Evolutionary conservation across 2,113 vertebrate species (phyloP), one percentile per base, ranked within the genome.

Genomic region (Salminus brasiliensis): DNA sequence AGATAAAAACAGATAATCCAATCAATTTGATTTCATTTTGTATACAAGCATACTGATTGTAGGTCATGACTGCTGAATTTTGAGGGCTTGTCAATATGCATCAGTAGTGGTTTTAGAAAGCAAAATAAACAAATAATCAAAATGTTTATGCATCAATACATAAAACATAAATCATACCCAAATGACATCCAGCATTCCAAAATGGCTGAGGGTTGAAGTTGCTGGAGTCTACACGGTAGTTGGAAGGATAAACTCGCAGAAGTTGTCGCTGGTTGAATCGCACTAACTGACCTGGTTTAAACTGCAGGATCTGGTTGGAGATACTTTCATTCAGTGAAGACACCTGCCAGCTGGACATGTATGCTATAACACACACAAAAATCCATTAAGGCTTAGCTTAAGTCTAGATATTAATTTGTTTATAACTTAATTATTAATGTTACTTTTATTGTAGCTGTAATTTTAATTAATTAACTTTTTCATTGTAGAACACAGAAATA

Each of bases 121-220:
- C 47, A 49, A 49, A 47, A 49, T 49, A 49, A 49, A 21, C 47
- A 21, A 15, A 18, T 49, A 55, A 55, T 70, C 39, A 68, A 41
- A 32, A 49, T 11, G n/a, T 29, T 34, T 25, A 12, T 62, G 36
- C 41, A 6, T 29, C 8, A 30, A 52, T 65, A 43, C 29, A 66
- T 25, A 0, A 39, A n/a, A n/a, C n/a, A n/a, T n/a, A n/a, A n/a
- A 32, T 76, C 62, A 92, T 88, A 98, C 97, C 97, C 84, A 99
- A 93, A n/a, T 99, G 97, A 90, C 96, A 98, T 81, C 97, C 97
- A 9, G 95, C 86, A 0, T 97, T 98, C 97, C 97, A 99, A 91
- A 97, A 99, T 0, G 96, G 94, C 83, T 99, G 97, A 0, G 97
- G 97, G 88, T 97, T 96, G 89, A 95, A 98, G 93, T 99, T 99